Evolutionary conservation across 1,140 invertebrate genomes (phyloP), one percentile per base, ranked within the genome.

Genomic region (Brachionus rubens): DNA sequence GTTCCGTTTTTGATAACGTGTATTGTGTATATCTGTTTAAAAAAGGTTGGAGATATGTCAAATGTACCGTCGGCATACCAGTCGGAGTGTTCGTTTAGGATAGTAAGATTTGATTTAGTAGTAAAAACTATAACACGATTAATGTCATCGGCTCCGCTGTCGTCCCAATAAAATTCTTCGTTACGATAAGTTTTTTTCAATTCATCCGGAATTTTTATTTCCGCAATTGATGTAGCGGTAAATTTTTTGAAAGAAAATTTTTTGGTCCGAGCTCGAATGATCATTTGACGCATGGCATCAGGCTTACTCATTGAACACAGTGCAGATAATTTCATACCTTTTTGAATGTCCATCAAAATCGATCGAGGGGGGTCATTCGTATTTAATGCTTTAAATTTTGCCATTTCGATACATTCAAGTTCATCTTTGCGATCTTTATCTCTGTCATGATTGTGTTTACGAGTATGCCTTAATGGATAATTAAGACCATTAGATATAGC

Each of bases 101-200:
- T 36, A 5, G 4, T 36, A 5, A 36, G 9, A 9, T 36, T 36
- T 36, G 3, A 9, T 36, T 36, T 9, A 5, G 33, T 36, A 5
- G 33, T 36, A 36, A 36, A 36, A 36, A 36, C 3, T 5, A 36
- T 36, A 9, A 36, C 9, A 9, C 33, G 33, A 36, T 36, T 9
- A 5, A 5, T 36, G 9, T 36, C 33, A 5, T 3, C 3, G 3
- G 3, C 9, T 5, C 33, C 33, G 4, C 4, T 5, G 33, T 59
- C 54, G n/a, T 59, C 54, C 54, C 30, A 59, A 30, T 59, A 59
- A 59, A 59, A 59, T 59, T 59, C 30, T 33, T 59, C 26, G 26
- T 33, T 16, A 16, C 28, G 10, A 19, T 33, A 59, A 12, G 26
- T 56, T 10, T 24, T 1, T 10, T n/a, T 14, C 2, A 30, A 36